A percentile compares a stretch with the other conserved stretches of the same genome.
Evolutionary conservation across 2,888 invertebrate species (phyloP).

Genomic region (Omphaloscelis lunosa): DNA sequence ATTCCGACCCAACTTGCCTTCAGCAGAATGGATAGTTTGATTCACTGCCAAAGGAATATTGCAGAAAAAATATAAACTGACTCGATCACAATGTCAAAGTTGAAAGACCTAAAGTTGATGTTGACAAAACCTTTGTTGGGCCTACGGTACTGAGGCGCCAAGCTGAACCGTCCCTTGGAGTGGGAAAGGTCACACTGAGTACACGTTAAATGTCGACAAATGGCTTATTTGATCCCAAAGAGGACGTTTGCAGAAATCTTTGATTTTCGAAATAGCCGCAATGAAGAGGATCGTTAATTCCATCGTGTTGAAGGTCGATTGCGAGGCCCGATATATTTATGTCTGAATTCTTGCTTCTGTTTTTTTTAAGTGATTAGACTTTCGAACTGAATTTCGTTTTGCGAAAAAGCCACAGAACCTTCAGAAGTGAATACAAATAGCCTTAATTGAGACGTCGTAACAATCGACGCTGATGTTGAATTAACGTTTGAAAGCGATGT

Average conservation of each 20-base stretch:
- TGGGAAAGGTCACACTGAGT: constrained; percentile 64
- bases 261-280: constrained; percentile 38
- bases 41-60: constrained; percentile 56
- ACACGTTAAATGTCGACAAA: constrained; percentile 66
- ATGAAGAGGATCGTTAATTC: constrained; percentile 43
- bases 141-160: constrained; percentile 34
- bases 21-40: constrained; percentile 51
- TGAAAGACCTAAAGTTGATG: constrained; percentile 56
- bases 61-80: constrained; percentile 36
- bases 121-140: constrained; percentile 55
- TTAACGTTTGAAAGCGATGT: constrained; percentile 66
- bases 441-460: constrained; percentile 73
- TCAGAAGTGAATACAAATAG: constrained; percentile 69
- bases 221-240: constrained; percentile 65
- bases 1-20: constrained; percentile 60
- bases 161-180: constrained; percentile 54
- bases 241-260: constrained; percentile 50
- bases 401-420: constrained; percentile 46
- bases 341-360: constrained; percentile 11
- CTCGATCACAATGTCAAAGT: constrained; percentile 58
- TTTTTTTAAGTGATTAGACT: constrained; percentile 35
- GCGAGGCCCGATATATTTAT: constrained; percentile 28
- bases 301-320: constrained; percentile 43
- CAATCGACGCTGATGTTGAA: constrained; percentile 69
- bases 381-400: constrained; percentile 10